phyloP scores from a whole-genome alignment of 2,797 vertebrate species.

The Bradypodion pumilum region DNA sequence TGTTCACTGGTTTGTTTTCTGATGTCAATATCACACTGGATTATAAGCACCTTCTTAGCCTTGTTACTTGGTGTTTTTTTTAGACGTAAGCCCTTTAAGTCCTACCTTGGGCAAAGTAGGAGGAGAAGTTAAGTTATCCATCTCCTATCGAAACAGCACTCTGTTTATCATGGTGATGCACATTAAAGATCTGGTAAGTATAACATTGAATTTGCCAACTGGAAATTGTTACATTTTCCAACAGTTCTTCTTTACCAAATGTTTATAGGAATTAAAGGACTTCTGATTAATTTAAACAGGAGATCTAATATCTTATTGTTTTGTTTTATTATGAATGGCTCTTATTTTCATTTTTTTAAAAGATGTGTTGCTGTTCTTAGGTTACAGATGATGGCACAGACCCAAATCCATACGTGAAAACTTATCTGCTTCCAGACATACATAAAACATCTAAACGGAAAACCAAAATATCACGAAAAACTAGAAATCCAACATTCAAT shows the following conservation, averaged over 20 bases:
- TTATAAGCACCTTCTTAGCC: not conserved
- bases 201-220: not conserved
- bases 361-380: constrained; percentile 71
- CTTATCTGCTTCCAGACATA: constrained; percentile 93
- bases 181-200: constrained; percentile 92
- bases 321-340: not conserved
- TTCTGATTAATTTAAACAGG: not conserved
- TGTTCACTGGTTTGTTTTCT: not conserved
- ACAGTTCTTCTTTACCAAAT: not conserved
- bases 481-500: constrained; percentile 97
- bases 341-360: not conserved
- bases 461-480: constrained; percentile 96
- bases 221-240: not conserved
- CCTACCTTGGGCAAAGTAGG: constrained; percentile 89
- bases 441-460: constrained; percentile 97
- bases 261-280: no score
- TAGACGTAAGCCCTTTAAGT: constrained; percentile 85
- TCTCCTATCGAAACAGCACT: constrained; percentile 95
- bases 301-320: not conserved
- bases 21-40: not conserved
- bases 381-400: constrained; percentile 94
- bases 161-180: constrained; percentile 99
- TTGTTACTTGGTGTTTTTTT: not conserved
- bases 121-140: constrained; percentile 95
- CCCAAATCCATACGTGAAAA: constrained; percentile 98